A percentile compares a stretch with the other conserved stretches of the same genome.
phyloP scores from a whole-genome alignment of 2,888 invertebrate species.

The Trichogramma dendrolimi region DNA sequence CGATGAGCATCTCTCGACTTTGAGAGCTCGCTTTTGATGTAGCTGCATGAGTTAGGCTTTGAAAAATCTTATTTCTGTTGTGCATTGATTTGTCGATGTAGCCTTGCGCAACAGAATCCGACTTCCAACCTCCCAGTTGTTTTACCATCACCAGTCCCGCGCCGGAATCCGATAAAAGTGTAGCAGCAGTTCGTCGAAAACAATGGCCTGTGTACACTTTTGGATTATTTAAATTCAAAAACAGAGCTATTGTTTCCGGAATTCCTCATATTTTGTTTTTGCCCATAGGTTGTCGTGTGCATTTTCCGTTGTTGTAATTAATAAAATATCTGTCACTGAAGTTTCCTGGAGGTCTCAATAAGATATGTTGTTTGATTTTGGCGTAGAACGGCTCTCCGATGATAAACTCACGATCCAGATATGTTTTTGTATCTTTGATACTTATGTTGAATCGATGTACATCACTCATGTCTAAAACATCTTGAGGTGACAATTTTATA shows the following conservation, averaged over 20 bases:
- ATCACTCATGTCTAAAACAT: slow-evolving; percentile 26
- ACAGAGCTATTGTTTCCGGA: slow-evolving; percentile 28
- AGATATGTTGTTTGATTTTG: slow-evolving; percentile 20
- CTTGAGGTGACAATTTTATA: slow-evolving; percentile 19
- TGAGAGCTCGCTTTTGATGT: no score
- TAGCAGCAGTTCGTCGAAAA: slow-evolving; percentile 30
- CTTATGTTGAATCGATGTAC: slow-evolving; percentile 21
- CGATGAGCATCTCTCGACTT: no score
- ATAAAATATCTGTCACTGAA: slow-evolving; percentile 23
- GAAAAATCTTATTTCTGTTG: slow-evolving; percentile 18
- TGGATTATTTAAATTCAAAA: slow-evolving; percentile 26
- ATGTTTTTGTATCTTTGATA: slow-evolving; percentile 28
- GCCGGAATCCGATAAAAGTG: slow-evolving; percentile 27
- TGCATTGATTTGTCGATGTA: slow-evolving; percentile 31
- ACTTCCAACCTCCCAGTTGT: slow-evolving; percentile 26
- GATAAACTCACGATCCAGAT: slow-evolving; percentile 25
- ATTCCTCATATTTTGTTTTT: slow-evolving; percentile 28
- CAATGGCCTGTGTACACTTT: slow-evolving; percentile 28
- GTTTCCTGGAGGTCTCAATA: slow-evolving; percentile 19
- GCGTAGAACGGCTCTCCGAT: slow-evolving; percentile 18
- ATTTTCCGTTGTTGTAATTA: slow-evolving; percentile 26
- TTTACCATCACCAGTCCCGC: slow-evolving; percentile 24
- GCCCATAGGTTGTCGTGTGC: slow-evolving; percentile 25
- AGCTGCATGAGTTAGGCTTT: background rate
- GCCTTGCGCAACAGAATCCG: slow-evolving; percentile 13